Conservation (phyloP, 2,113 vertebrate species). For the Coturnix japonica region DNA sequence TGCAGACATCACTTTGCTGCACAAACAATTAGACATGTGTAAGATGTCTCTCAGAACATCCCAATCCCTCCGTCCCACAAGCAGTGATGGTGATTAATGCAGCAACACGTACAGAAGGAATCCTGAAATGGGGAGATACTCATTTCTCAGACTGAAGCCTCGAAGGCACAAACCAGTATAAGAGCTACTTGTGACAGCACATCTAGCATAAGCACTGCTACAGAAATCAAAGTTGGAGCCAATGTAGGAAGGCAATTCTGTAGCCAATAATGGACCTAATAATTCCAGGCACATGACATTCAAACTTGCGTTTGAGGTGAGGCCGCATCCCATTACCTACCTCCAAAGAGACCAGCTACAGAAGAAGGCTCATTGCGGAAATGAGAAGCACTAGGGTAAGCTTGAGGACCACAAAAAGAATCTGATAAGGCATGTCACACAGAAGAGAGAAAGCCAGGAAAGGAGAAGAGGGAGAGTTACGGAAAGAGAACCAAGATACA, state of each 20-base stretch:
- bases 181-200: background rate
- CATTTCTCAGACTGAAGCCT: conserved; percentile 19
- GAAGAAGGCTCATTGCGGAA: conserved; percentile 84
- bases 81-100: background rate
- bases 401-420: conserved; percentile 87
- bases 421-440: conserved; percentile 80
- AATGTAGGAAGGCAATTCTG: background rate
- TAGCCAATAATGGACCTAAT: background rate
- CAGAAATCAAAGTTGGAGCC: background rate
- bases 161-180: background rate
- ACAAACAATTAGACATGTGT: background rate
- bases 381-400: conserved; percentile 86
- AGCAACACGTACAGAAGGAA: background rate
- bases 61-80: background rate
- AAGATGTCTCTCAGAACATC: background rate
- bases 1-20: fast-evolving
- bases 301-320: background rate
- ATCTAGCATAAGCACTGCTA: background rate
- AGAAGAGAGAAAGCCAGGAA: conserved; percentile 57
- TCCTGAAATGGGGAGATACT: conserved; percentile 63
- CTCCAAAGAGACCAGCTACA: conserved; percentile 89
- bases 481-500: conserved; percentile 57
- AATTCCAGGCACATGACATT: background rate
- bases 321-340: conserved; percentile 74
- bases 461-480: conserved; percentile 66